Conservation (phyloP, 2,113 vertebrate species). For the Epinephelus moara region DNA sequence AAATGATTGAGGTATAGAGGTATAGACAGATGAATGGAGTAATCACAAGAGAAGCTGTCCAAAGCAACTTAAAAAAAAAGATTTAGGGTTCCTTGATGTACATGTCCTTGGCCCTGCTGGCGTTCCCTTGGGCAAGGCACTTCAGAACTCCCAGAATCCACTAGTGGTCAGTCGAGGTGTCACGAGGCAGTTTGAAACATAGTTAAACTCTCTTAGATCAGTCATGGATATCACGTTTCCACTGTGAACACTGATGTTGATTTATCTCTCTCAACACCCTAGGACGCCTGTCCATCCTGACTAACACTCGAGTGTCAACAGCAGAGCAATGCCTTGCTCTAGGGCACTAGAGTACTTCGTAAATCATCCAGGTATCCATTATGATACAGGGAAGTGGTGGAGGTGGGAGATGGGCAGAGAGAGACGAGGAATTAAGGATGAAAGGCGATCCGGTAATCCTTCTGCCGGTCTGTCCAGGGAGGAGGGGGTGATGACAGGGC, state of each 20-base stretch:
- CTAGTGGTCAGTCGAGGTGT: not conserved
- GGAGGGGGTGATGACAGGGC: slow-evolving; percentile 1
- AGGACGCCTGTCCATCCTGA: slow-evolving; percentile 13
- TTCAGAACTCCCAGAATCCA: slow-evolving; percentile 4
- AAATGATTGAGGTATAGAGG: too few relatives aligned
- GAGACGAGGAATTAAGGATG: not conserved
- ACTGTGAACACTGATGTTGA: not conserved
- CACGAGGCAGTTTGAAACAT: not conserved
- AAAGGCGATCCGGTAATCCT: slow-evolving; percentile 1
- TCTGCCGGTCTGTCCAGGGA: slow-evolving; percentile 13
- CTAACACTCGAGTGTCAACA: not conserved
- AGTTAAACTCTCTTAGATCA: not conserved
- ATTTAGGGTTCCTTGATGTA: not conserved
- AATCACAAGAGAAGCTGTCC: not conserved
- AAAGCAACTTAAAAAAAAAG: slow-evolving; percentile 16
- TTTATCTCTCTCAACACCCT: not conserved
- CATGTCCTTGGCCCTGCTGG: not conserved
- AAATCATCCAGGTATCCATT: not conserved
- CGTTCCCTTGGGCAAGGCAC: slow-evolving; percentile 27
- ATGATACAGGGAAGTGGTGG: not conserved
- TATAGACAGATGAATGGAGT: not conserved
- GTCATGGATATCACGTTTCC: slow-evolving; percentile 6
- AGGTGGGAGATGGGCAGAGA: slow-evolving; percentile 1
- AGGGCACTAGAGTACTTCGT: not conserved
- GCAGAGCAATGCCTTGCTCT: slow-evolving; percentile 1